A percentile compares a stretch with the other conserved stretches of the same genome.
phyloP scores from a whole-genome alignment of 2,888 invertebrate genomes.

The Athalia circularis region DNA sequence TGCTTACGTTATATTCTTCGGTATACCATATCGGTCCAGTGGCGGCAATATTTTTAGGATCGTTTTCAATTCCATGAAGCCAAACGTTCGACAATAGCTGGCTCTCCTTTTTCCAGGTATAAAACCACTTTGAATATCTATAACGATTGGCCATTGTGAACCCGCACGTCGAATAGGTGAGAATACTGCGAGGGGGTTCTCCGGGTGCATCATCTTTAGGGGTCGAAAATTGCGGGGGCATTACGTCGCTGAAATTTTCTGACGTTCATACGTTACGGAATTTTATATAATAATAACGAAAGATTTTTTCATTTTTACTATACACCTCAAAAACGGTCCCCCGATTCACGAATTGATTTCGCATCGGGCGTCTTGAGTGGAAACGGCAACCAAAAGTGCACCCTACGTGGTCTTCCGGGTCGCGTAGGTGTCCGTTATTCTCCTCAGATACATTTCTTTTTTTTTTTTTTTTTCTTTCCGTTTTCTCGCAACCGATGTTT shows the following conservation, averaged over 20 bases:
- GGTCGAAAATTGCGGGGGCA: slow-evolving; percentile 68
- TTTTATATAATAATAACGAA: background rate
- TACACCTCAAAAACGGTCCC: slow-evolving; percentile 22
- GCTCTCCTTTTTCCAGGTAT: slow-evolving; percentile 64
- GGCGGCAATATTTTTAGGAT: slow-evolving; percentile 53
- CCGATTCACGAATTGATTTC: slow-evolving; percentile 13
- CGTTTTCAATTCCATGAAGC: slow-evolving; percentile 64
- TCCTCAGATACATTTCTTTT: background rate
- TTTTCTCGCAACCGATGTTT: background rate
- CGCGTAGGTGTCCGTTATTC: slow-evolving; percentile 24
- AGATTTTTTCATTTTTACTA: background rate
- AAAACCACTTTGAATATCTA: slow-evolving; percentile 71
- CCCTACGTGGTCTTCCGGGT: background rate
- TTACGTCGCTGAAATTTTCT: slow-evolving; percentile 58
- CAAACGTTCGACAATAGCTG: slow-evolving; percentile 65
- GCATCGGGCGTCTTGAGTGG: slow-evolving; percentile 13
- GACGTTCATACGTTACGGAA: no score
- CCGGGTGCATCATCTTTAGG: slow-evolving; percentile 52
- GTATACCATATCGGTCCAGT: background rate
- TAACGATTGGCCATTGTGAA: slow-evolving; percentile 71
- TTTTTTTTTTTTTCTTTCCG: background rate
- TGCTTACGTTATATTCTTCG: background rate
- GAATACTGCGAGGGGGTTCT: slow-evolving; percentile 47
- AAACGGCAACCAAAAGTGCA: background rate
- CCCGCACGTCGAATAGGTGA: slow-evolving; percentile 46